These are phyloP conservation scores for Rhinatrema bivittatum DNA, from an alignment of 2,797 vertebrate species.

Conservation along the genomic window DNA sequence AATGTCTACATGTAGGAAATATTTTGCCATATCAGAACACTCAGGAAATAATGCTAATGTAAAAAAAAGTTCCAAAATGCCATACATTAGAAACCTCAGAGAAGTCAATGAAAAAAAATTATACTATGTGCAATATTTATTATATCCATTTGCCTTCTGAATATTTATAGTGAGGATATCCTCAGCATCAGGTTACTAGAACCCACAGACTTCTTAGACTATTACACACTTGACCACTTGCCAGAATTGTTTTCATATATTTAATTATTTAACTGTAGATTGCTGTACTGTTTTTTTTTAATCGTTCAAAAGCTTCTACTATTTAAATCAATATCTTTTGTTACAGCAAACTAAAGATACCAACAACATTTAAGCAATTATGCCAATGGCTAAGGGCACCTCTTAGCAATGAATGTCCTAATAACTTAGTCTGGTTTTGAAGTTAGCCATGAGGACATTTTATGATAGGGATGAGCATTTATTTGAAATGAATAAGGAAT, in stretches of 20 bases:
- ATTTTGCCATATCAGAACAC: slow-evolving; percentile 19
- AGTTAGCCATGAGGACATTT: no score
- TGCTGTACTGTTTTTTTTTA: no score
- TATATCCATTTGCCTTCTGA: slow-evolving; percentile 24
- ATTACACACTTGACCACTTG: slow-evolving; percentile 9
- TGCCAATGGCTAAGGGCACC: no score
- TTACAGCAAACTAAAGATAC: no score
- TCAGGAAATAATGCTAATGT: slow-evolving; percentile 21
- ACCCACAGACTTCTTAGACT: slow-evolving; percentile 14
- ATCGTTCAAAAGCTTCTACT: not conserved
- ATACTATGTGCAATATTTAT: slow-evolving; percentile 29
- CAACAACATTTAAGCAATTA: no score
- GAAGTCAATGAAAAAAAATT: slow-evolving; percentile 29
- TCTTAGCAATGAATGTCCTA: no score
- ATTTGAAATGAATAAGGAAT: no score
- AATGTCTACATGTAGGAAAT: slow-evolving; percentile 28
- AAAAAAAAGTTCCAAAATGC: not conserved
- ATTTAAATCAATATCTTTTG: not conserved
- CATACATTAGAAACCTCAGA: not conserved
- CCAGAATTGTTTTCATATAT: slow-evolving; percentile 1
- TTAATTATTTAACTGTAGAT: not conserved
- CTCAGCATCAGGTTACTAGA: not conserved
- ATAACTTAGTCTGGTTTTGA: no score
- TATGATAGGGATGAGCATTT: no score
- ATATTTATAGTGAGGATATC: slow-evolving; percentile 19